Evolutionary conservation across 2,797 vertebrate species (phyloP).

Genomic region (Monodelphis domestica): DNA sequence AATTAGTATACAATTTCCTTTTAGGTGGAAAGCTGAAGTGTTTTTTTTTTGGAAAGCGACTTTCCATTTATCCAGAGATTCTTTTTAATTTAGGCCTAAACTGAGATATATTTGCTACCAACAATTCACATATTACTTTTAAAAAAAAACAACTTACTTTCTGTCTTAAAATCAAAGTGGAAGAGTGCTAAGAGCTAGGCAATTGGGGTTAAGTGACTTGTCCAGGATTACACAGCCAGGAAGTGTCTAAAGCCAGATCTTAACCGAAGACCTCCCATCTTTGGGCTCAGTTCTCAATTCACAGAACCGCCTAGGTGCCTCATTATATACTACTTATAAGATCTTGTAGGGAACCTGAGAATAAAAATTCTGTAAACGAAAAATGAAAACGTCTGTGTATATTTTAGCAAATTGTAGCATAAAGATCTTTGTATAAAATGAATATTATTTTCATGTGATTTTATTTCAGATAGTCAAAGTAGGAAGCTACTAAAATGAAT

Average conservation of each 20-base stretch:
- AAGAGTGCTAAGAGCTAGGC: too few species aligned
- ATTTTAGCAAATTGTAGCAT: not conserved
- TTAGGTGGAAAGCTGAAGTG: not conserved
- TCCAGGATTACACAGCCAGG: too few species aligned
- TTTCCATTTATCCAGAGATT: too few species aligned
- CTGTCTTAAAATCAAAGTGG: too few species aligned
- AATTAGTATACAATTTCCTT: not conserved
- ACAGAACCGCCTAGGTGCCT: too few species aligned
- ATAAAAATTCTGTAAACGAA: not conserved
- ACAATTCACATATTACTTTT: not conserved
- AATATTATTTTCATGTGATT: not conserved
- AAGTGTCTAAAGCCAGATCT: too few species aligned
- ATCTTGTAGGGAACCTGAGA: not conserved
- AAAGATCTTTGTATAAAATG: not conserved
- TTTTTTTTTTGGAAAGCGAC: not conserved
- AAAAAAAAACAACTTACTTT: too few species aligned
- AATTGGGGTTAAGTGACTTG: too few species aligned
- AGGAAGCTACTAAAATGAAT: not conserved
- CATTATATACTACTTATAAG: too few species aligned
- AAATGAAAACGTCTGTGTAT: not conserved
- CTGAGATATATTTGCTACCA: not conserved
- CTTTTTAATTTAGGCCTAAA: not conserved
- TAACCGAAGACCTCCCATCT: too few species aligned
- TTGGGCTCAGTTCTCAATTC: too few species aligned
- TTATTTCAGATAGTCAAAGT: not conserved